These are phyloP conservation scores for Atrina japonica DNA, from an alignment of 2,888 invertebrate genomes.

Conservation along the genomic window DNA sequence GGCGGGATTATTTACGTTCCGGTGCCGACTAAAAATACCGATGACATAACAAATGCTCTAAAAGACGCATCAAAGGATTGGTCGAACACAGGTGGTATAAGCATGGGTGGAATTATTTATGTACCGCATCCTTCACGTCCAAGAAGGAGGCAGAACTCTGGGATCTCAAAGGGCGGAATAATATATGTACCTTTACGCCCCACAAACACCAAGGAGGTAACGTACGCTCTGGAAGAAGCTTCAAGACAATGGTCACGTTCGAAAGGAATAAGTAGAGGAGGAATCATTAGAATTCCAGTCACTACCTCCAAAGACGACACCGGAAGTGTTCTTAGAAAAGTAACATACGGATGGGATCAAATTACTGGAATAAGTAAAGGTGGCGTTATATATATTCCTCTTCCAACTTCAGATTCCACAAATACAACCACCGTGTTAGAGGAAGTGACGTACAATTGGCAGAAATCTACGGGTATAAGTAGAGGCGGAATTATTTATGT, in stretches of 20 bases:
- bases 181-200: constrained; percentile 14
- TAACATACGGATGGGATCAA: too few species aligned
- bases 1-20: constrained; percentile 15
- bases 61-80: neutral
- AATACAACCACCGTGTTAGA: neutral
- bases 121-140: constrained; percentile 11
- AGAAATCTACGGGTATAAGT: neutral
- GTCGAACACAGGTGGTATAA: constrained; percentile 11
- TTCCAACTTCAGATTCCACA: neutral
- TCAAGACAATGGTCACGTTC: neutral
- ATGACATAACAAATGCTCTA: neutral
- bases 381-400: constrained; percentile 19
- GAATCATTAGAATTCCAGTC: constrained; percentile 18
- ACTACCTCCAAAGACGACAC: too few species aligned
- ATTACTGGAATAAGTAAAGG: constrained; percentile 9
- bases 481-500: constrained; percentile 16
- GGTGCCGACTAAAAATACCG: neutral
- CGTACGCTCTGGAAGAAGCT: too few species aligned
- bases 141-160: constrained; percentile 1
- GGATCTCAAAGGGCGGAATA: constrained; percentile 22
- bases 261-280: constrained; percentile 18
- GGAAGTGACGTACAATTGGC: neutral
- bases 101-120: constrained; percentile 20
- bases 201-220: neutral
- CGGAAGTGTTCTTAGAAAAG: too few species aligned